Evolutionary conservation across 2,113 vertebrate genomes (phyloP), one percentile per base, ranked within the genome.

Genomic region (Triplophysa siluroides): DNA sequence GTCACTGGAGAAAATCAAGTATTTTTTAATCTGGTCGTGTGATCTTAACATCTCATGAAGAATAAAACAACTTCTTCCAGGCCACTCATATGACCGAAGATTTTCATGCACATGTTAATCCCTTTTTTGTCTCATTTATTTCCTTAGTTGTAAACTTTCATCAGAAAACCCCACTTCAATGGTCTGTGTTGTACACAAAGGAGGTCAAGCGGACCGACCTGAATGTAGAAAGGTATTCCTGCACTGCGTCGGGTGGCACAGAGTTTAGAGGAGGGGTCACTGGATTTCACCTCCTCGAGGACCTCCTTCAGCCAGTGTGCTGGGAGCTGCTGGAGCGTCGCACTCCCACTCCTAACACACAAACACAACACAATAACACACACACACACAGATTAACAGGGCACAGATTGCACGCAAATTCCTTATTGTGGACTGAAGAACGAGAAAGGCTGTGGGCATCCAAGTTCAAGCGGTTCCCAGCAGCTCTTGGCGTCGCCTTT

Each of bases 141-240:
- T 38, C 33, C 7, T 38, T 38, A 6, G 33, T 38, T 38, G 6
- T 38, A 38, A 50, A 50, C 11, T 50, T 50, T 11, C 14, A 14
- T 50, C 4, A 14, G 13, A 50, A 50, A 50, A 50, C 0, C 1
- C 2, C 4, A 50, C 12, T 50, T 50, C 47, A 50, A 4, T 50
- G 11, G 10, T 50, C 47, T 50, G 47, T 45, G 10, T 45, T 45
- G 43, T 11, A 54, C 18, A 54, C 1, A 5, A 1, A 58, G 8
- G 14, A 7, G 19, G 54, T 8, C 26, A 26, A 63, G 26, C 11
- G 21, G 7, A 26, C 26, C 74, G 24, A 85, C 96, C 97, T 99
- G 97, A 81, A 99, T 93, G 81, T 98, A 99, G 92, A 99, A 99
- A 1, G 97, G 98, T 84, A 99, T 96, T 23, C 98, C 98, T 5